Percentiles rank a stretch among this genome's conserved stretches.
phyloP scores from a whole-genome alignment of 2,113 vertebrate species.

The Micromys minutus region DNA sequence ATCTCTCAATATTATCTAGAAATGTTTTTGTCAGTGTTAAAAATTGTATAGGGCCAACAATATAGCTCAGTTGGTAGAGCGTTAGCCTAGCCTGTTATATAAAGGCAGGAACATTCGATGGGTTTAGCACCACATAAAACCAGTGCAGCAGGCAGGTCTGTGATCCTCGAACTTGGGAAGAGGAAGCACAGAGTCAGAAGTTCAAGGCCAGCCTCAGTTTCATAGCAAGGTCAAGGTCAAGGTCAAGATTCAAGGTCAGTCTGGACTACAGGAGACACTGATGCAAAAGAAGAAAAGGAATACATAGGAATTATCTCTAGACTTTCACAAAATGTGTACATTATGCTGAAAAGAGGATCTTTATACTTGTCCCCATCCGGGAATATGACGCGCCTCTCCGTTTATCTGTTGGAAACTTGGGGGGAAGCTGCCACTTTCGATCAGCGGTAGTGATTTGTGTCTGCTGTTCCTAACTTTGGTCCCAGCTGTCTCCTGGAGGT shows the following conservation, averaged over 20 bases:
- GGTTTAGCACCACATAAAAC: neutral
- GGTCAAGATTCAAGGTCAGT: neutral
- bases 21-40: neutral
- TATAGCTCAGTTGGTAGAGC: neutral
- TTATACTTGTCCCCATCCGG: neutral
- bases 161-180: neutral
- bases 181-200: neutral
- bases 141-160: neutral
- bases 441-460: neutral
- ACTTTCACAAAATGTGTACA: neutral
- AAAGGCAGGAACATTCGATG: neutral
- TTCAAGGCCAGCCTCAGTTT: neutral
- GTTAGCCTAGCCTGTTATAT: neutral
- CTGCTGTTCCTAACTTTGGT: constrained; percentile 2
- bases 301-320: neutral
- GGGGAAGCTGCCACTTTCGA: neutral
- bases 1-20: constrained; percentile 2
- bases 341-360: neutral
- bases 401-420: neutral
- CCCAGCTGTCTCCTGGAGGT: neutral
- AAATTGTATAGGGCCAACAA: neutral
- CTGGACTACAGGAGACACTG: neutral
- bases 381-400: neutral
- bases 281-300: neutral
- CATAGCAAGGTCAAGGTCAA: too few species aligned